A percentile compares a stretch with the other conserved stretches of the same genome.
Conservation (phyloP, 1,140 invertebrate genomes). For the Phenacoccus solenopsis region DNA sequence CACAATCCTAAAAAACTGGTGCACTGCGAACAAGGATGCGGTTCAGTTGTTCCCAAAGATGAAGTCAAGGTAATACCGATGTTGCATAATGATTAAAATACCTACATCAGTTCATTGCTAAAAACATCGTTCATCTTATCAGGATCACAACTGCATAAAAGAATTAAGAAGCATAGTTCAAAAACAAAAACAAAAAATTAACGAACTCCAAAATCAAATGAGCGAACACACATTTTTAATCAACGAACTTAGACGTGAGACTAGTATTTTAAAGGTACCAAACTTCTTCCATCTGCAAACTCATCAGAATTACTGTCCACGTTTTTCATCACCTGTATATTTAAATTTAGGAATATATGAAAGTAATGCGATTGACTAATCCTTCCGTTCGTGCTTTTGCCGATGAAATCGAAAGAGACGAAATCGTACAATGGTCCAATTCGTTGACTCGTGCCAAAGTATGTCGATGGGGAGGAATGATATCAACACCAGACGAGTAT, state of each 20-base stretch:
- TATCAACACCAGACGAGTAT: slow-evolving; percentile 86
- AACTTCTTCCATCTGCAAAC: background rate
- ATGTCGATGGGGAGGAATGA: slow-evolving; percentile 94
- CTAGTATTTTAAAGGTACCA: slow-evolving; percentile 43
- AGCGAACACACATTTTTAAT: slow-evolving; percentile 74
- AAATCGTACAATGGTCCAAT: slow-evolving; percentile 81
- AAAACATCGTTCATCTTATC: slow-evolving; percentile 20
- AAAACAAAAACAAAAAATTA: slow-evolving; percentile 70
- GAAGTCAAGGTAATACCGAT: slow-evolving; percentile 54
- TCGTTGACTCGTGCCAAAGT: slow-evolving; percentile 73
- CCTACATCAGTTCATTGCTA: background rate
- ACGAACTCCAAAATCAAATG: slow-evolving; percentile 71
- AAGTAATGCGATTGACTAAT: slow-evolving; percentile 77
- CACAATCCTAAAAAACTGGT: slow-evolving; percentile 88
- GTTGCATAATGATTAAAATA: background rate
- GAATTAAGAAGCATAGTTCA: slow-evolving; percentile 74
- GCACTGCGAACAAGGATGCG: slow-evolving; percentile 84
- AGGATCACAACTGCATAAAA: slow-evolving; percentile 83
- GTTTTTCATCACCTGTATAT: background rate
- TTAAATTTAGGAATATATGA: slow-evolving; percentile 64
- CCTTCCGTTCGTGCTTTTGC: slow-evolving; percentile 76
- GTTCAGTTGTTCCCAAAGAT: slow-evolving; percentile 86
- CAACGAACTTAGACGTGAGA: slow-evolving; percentile 75
- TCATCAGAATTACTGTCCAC: slow-evolving; percentile 3
- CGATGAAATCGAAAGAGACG: slow-evolving; percentile 84